phyloP scores from a whole-genome alignment of 1,140 invertebrate genomes.

The Liolophura sinensis region DNA sequence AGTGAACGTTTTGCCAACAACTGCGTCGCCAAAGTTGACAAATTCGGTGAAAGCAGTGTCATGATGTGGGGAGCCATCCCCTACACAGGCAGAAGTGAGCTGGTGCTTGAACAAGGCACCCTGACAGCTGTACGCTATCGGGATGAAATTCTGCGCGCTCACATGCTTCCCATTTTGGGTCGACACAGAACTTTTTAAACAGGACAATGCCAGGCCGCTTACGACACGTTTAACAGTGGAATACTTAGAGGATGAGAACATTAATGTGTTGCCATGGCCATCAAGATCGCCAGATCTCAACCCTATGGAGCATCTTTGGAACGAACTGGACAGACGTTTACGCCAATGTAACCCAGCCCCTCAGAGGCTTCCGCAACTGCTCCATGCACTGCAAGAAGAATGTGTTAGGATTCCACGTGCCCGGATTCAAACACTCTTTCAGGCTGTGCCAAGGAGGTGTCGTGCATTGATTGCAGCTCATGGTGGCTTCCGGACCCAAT shows the following conservation, averaged over 20 bases:
- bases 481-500: no score
- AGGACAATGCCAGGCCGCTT: constrained; percentile 22
- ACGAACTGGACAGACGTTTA: constrained; percentile 5
- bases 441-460: neutral
- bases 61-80: constrained; percentile 5
- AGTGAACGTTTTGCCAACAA: no score
- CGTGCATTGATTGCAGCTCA: no score
- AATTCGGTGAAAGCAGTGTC: constrained; percentile 6
- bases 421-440: constrained; percentile 8
- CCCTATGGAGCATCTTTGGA: constrained; percentile 24
- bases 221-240: constrained; percentile 10
- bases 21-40: neutral
- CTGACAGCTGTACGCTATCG: constrained; percentile 4
- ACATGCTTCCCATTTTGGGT: constrained; percentile 10
- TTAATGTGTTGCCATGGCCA: constrained; percentile 14
- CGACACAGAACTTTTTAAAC: constrained; percentile 14
- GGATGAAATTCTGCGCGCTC: constrained; percentile 7
- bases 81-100: constrained; percentile 9
- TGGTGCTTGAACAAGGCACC: no score
- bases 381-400: constrained; percentile 7
- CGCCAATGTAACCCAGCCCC: neutral
- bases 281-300: constrained; percentile 19
- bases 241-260: constrained; percentile 11
- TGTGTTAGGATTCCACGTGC: constrained; percentile 10
- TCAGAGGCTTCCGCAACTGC: constrained; percentile 8